Conservation (phyloP, 2,888 invertebrate species). For the Danaus chrysippus region DNA sequence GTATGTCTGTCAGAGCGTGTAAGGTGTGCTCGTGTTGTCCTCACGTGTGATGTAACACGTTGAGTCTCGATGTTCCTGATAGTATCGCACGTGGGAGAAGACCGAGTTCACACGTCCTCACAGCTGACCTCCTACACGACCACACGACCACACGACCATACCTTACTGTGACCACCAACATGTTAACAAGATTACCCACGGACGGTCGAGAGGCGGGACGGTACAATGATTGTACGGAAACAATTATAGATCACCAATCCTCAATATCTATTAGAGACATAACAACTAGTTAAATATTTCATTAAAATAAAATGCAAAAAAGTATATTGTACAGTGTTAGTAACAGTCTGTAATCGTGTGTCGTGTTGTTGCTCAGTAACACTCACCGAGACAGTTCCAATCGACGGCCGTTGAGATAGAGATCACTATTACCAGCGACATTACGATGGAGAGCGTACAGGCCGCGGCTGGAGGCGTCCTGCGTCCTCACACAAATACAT, state of each 20-base stretch:
- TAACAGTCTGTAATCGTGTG: background rate
- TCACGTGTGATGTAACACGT: slow-evolving; percentile 3
- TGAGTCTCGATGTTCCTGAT: slow-evolving; percentile 9
- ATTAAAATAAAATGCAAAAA: background rate
- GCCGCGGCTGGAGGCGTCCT: background rate
- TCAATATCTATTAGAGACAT: background rate
- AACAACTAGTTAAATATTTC: background rate
- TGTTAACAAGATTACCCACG: background rate
- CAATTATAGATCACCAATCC: background rate
- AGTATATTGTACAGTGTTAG: background rate
- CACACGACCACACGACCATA: background rate
- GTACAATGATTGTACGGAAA: background rate
- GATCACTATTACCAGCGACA: slow-evolving; percentile 7
- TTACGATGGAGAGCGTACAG: background rate
- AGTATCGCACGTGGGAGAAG: slow-evolving; percentile 16
- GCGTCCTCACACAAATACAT: slow-evolving; percentile 1
- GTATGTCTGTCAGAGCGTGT: background rate
- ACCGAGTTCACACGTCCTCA: slow-evolving; percentile 20
- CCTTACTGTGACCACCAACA: background rate
- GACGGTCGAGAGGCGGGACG: background rate
- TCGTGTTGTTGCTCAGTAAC: background rate
- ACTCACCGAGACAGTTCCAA: slow-evolving; percentile 3
- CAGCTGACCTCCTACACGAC: background rate
- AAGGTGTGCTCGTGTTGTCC: background rate
- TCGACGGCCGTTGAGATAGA: slow-evolving; percentile 7